Percentiles rank a stretch among this genome's conserved stretches.
Conservation (phyloP, 2,888 invertebrate species). For the Drosophila nr. fundita region DNA sequence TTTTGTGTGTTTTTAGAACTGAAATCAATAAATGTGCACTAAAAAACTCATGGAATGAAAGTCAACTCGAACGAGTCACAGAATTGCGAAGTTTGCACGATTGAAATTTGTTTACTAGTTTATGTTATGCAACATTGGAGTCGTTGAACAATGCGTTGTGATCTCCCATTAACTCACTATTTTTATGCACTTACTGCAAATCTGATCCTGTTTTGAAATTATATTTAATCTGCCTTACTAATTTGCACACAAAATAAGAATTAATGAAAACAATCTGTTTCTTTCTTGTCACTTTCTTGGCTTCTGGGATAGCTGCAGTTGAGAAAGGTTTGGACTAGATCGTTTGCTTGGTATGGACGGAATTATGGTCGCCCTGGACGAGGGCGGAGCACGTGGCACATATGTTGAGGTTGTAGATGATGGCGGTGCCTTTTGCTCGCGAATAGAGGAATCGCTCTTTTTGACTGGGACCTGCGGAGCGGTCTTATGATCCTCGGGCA, state of each 20-base stretch:
- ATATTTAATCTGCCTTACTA: conserved; percentile 9
- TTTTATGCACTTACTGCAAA: neutral
- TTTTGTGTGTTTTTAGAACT: neutral
- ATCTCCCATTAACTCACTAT: neutral
- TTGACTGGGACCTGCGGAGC: neutral
- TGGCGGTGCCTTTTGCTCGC: neutral
- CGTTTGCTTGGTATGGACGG: neutral
- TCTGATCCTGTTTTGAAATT: neutral
- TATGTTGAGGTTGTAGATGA: neutral
- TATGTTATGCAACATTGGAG: neutral
- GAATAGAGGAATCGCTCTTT: neutral
- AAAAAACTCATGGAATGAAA: neutral
- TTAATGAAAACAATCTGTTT: neutral
- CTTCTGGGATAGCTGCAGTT: conserved; percentile 19
- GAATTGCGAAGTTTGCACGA: neutral
- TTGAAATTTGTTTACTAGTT: neutral
- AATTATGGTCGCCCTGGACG: conserved; percentile 30
- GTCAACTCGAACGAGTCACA: neutral
- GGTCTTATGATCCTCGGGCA: neutral
- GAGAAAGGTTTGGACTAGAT: conserved; percentile 18
- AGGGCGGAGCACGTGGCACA: conserved; percentile 36
- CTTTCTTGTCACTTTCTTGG: conserved; percentile 36
- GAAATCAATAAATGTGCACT: neutral
- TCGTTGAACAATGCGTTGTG: neutral
- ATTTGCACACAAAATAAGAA: neutral